Base-by-base conservation (phyloP, 2,888 invertebrate species). In the Tachina fera region DNA sequence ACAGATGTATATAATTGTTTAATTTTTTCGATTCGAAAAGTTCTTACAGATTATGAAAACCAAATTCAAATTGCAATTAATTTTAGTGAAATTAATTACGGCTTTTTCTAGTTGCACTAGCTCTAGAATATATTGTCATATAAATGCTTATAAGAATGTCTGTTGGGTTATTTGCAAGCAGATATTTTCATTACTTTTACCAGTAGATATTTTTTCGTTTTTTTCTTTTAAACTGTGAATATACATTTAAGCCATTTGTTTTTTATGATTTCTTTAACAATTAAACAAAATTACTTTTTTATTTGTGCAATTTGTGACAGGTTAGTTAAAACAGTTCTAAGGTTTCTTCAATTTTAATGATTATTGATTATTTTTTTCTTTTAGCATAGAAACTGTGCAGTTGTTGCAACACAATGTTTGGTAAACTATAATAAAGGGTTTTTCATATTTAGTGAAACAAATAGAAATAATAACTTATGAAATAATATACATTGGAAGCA, bases 251-350 rank as follows among this genome's bases (percentile, higher is more conserved):
- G 13, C n/a, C 16, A 39, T n/a, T 72, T 5, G 13, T 31, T 39
- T 60, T 67, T 74, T 74, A 74, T 74, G 58, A 80, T 74, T 74
- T 80, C 67, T 49, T 67, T 13, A 16, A 43, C 74, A 67, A 60
- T 81, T 60, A 74, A 74, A 68, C 13, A 31, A 74, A 81, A 60
- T 68, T 75, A 51, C 43, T 53, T 58, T 47, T 72, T 51, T 70
- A 53, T 31, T 61, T 31, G 45, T 11, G 19, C 13, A 58, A 16
- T 65, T 75, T 61, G 75, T 72, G 61, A 70, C 68, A 75, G 61
- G 81, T 83, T 71, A 83, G 71, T 83, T 72, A 53, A 56, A 83
- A 60, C 71, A 83, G 22, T 83, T 71, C 11, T 71, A 76, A 49
- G 82, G 82, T 49, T 76, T 82, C 82, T 19, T 61, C 53, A 53